Conservation (phyloP, 1,140 invertebrate species). For the Lineus longissimus region DNA sequence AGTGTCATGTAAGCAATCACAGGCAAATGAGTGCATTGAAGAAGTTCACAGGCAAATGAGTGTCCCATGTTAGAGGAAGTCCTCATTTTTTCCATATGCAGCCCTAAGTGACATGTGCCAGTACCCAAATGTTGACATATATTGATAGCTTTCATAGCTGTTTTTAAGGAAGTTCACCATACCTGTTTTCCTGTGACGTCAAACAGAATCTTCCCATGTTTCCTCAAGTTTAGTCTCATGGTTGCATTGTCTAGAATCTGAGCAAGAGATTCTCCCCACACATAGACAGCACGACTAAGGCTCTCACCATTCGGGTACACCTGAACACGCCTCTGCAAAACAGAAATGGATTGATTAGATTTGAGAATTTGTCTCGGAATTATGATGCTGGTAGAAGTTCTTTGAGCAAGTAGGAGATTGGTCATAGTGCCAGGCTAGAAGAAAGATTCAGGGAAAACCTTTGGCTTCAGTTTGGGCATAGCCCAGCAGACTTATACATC, state of each 20-base stretch:
- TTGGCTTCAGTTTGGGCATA: neutral
- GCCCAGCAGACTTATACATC: no score
- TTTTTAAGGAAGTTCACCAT: no score
- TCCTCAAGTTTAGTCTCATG: slow-evolving; percentile 44
- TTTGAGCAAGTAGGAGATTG: no score
- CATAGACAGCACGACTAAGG: slow-evolving; percentile 37
- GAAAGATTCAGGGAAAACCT: neutral
- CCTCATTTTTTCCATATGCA: no score
- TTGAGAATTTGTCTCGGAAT: neutral
- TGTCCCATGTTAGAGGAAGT: no score
- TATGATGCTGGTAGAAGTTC: neutral
- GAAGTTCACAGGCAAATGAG: no score
- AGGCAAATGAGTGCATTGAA: no score
- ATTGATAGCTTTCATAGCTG: no score
- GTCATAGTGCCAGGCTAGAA: no score
- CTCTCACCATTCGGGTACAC: slow-evolving; percentile 50
- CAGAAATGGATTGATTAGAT: neutral
- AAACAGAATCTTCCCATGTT: slow-evolving; percentile 42
- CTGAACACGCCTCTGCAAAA: slow-evolving; percentile 45
- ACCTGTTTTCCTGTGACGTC: slow-evolving; percentile 45
- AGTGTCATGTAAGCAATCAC: neutral
- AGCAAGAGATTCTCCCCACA: slow-evolving; percentile 46
- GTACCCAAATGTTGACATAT: no score
- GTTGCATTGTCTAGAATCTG: slow-evolving; percentile 46
- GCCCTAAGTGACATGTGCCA: no score